Conservation (phyloP, 23 tunicate species). For the Ciona savignyi region DNA sequence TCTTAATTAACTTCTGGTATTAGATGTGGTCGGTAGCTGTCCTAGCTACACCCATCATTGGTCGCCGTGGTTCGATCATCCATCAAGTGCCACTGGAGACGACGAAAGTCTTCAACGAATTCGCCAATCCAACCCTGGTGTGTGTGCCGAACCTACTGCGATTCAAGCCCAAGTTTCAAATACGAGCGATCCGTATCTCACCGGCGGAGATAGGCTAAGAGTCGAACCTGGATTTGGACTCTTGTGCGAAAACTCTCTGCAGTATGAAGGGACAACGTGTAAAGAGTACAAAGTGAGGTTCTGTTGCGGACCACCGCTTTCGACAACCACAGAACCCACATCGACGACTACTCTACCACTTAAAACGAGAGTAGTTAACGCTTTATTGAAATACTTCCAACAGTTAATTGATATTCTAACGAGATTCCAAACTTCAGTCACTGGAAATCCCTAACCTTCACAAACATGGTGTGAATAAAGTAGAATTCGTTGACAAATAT, state of each 20-base stretch:
- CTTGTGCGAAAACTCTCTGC: not conserved
- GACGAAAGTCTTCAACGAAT: not conserved
- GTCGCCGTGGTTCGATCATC: not conserved
- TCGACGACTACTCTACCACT: not conserved
- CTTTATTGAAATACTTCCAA: too few relatives aligned
- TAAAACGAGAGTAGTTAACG: too few relatives aligned
- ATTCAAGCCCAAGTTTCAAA: constrained; percentile 16
- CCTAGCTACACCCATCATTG: not conserved
- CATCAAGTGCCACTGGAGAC: not conserved
- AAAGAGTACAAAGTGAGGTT: not conserved
- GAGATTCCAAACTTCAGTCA: too few relatives aligned
- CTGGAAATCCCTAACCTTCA: too few relatives aligned
- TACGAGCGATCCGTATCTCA: constrained; percentile 10
- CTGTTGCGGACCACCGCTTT: not conserved
- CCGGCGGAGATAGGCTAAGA: constrained; percentile 7
- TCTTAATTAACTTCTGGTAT: too few relatives aligned
- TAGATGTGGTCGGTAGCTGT: not conserved
- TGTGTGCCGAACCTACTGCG: constrained; percentile 11
- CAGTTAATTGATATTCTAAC: too few relatives aligned
- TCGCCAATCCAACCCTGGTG: not conserved
- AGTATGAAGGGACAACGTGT: not conserved
- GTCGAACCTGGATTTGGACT: not conserved
- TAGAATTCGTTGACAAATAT: too few relatives aligned
- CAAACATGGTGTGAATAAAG: too few relatives aligned
- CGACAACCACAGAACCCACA: not conserved